Conservation (phyloP, 92 coral and sea anemone species). For the Parazoanthus swiftii region DNA sequence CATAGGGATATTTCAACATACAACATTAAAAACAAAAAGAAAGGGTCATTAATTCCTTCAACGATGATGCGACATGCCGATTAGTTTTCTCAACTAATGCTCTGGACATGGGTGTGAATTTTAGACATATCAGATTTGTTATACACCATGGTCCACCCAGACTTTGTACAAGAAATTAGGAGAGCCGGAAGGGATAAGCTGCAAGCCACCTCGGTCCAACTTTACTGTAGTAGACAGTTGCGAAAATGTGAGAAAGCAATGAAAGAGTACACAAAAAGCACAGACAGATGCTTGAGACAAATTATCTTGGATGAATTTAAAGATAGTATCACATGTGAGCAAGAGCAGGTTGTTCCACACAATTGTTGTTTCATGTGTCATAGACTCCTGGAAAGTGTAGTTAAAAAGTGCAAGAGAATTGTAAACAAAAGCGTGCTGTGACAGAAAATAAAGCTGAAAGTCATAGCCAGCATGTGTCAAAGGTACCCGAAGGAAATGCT, state of each 20-base stretch:
- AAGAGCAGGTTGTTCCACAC: constrained; percentile 1
- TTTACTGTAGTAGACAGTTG: constrained; percentile 29
- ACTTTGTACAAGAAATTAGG: constrained; percentile 29
- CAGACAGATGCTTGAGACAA: constrained; percentile 29
- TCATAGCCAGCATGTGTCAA: constrained; percentile 1
- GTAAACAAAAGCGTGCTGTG: neutral
- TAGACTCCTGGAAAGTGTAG: neutral
- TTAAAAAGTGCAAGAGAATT: too few relatives aligned
- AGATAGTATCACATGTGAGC: neutral
- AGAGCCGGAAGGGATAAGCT: constrained; percentile 39
- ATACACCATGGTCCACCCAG: constrained; percentile 54
- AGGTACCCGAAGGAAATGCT: constrained; percentile 20
- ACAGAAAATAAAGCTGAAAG: neutral
- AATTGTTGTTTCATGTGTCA: constrained; percentile 47
- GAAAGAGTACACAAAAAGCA: constrained; percentile 26
- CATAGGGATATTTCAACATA: constrained; percentile 52
- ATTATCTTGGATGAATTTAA: constrained; percentile 10
- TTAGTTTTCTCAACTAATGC: constrained; percentile 71
- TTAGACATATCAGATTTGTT: constrained; percentile 23
- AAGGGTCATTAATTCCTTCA: constrained; percentile 30
- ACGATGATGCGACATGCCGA: constrained; percentile 38
- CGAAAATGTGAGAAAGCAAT: constrained; percentile 36
- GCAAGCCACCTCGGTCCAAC: constrained; percentile 12
- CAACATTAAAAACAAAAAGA: constrained; percentile 41
- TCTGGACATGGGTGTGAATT: constrained; percentile 53